Conservation (phyloP, 2,113 vertebrate species). For the Mesembrinibis cayennensis region DNA sequence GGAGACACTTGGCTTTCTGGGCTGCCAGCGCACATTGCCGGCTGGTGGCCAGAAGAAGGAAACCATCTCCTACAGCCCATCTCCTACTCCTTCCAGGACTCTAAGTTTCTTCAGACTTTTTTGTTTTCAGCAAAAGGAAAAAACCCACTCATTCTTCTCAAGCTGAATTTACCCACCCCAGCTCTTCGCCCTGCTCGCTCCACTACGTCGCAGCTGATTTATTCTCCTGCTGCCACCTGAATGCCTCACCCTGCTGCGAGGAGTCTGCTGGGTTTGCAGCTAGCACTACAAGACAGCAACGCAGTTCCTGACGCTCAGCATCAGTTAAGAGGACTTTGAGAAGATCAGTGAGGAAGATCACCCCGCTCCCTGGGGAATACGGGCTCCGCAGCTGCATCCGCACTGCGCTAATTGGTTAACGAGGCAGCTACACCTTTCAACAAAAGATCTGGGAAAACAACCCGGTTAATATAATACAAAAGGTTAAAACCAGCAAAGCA, state of each 20-base stretch:
- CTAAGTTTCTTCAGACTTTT: not conserved
- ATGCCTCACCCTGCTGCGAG: not conserved
- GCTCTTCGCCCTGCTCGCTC: not conserved
- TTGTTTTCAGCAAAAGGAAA: not conserved
- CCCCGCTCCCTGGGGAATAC: not conserved
- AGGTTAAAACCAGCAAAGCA: not conserved
- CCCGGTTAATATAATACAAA: not conserved
- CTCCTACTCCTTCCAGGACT: not conserved
- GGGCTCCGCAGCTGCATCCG: not conserved
- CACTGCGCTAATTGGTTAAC: not conserved
- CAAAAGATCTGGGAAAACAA: not conserved
- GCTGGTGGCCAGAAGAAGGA: not conserved
- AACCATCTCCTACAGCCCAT: not conserved
- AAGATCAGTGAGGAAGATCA: not conserved
- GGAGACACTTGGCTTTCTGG: fast-evolving
- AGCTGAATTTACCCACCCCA: not conserved
- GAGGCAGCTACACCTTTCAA: not conserved
- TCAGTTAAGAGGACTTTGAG: not conserved
- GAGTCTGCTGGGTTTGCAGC: not conserved
- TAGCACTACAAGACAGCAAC: fast-evolving
- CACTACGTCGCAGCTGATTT: not conserved
- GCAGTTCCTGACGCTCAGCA: fast-evolving
- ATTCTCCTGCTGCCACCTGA: not conserved
- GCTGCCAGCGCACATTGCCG: fast-evolving
- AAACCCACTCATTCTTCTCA: not conserved